Conservation (phyloP, 2,797 vertebrate genomes). For the Pseudochirops corinnae region DNA sequence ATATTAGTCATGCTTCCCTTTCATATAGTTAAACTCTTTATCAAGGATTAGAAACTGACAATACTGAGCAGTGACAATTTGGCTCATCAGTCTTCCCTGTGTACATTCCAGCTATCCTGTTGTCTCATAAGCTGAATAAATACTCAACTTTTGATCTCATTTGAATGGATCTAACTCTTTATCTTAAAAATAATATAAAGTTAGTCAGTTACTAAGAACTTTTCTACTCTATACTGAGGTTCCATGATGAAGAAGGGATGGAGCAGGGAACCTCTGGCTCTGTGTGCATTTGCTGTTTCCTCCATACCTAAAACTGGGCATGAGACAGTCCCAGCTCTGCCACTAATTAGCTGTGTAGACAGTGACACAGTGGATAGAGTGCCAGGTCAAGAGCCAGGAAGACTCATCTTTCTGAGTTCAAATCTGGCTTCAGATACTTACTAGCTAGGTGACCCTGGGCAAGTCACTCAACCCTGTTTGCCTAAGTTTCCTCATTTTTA, state of each 20-base stretch:
- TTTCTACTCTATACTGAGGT: background rate
- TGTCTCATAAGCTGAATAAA: background rate
- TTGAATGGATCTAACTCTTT: background rate
- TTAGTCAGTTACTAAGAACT: background rate
- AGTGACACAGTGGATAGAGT: background rate
- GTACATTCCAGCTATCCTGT: background rate
- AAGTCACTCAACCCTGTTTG: background rate
- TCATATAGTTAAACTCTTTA: slow-evolving; percentile 5
- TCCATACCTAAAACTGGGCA: background rate
- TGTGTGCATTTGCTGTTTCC: background rate
- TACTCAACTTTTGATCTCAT: background rate
- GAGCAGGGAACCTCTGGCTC: background rate
- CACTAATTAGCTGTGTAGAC: background rate
- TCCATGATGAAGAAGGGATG: too few species aligned
- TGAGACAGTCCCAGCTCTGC: background rate
- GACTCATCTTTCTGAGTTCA: background rate
- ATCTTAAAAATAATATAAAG: background rate
- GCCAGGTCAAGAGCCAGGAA: background rate
- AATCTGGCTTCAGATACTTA: background rate
- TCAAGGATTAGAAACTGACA: background rate
- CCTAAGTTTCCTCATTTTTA: background rate
- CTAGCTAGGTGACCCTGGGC: background rate
- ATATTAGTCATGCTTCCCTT: background rate
- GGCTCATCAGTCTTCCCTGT: background rate
- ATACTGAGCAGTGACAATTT: background rate